Percentiles rank a stretch among this genome's conserved stretches.
These are phyloP conservation scores for Pomatorhinus ruficollis DNA, from an alignment of 2,113 vertebrate genomes.

Conservation along the genomic window DNA sequence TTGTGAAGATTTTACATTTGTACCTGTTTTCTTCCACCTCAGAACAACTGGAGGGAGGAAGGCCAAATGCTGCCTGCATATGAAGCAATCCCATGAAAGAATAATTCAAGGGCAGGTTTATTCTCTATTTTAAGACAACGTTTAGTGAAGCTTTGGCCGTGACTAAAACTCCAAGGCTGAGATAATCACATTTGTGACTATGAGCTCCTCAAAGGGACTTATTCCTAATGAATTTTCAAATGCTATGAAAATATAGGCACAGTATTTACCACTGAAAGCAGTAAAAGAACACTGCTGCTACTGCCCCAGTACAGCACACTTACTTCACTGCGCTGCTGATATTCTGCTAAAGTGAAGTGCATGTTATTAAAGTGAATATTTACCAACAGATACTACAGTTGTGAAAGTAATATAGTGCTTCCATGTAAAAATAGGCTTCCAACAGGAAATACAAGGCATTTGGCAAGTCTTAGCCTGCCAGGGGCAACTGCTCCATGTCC, in stretches of 20 bases:
- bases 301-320: neutral
- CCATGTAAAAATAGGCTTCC: neutral
- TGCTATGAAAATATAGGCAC: neutral
- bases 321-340: neutral
- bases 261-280: neutral
- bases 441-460: constrained; percentile 41
- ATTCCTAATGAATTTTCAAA: neutral
- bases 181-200: neutral
- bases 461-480: neutral
- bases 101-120: neutral
- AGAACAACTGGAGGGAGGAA: neutral
- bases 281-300: neutral
- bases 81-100: neutral
- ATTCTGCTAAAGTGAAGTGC: neutral
- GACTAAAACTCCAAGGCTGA: neutral
- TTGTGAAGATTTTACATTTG: neutral
- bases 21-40: neutral
- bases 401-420: neutral
- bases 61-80: neutral
- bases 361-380: constrained; percentile 10
- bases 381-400: neutral
- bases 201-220: neutral
- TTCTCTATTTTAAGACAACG: neutral
- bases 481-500: constrained; percentile 22
- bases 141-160: neutral